phyloP scores from a whole-genome alignment of 2,113 vertebrate species.

The Megalops atlanticus region DNA sequence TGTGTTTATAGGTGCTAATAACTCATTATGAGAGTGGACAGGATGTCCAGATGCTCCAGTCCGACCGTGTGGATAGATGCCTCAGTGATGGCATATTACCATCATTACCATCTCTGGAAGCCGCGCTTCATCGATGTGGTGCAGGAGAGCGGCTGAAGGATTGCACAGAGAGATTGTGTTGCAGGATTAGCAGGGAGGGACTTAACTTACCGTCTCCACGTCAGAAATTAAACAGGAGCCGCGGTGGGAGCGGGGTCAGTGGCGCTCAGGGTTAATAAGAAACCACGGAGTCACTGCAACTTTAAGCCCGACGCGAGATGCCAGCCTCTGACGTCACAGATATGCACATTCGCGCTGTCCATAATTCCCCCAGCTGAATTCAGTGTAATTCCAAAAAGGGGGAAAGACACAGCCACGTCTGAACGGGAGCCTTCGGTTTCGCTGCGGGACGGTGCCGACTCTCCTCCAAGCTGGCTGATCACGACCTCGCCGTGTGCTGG shows the following conservation, averaged over 20 bases:
- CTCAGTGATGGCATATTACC: slow-evolving; percentile 46
- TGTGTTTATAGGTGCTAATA: neutral
- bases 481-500: slow-evolving; percentile 58
- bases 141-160: slow-evolving; percentile 47
- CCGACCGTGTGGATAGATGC: neutral
- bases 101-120: slow-evolving; percentile 52
- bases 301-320: slow-evolving; percentile 41
- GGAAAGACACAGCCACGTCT: slow-evolving; percentile 51
- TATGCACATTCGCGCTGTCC: slow-evolving; percentile 16
- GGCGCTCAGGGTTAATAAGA: slow-evolving; percentile 49
- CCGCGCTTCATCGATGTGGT: slow-evolving; percentile 52
- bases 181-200: slow-evolving; percentile 63
- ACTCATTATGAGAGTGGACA: neutral
- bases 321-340: slow-evolving; percentile 30
- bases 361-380: slow-evolving; percentile 47
- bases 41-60: neutral
- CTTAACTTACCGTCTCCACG: slow-evolving; percentile 49
- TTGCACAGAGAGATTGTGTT: slow-evolving; percentile 63
- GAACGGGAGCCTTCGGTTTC: slow-evolving; percentile 4
- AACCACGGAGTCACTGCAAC: slow-evolving; percentile 30
- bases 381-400: slow-evolving; percentile 45
- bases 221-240: slow-evolving; percentile 53
- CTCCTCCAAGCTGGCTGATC: slow-evolving; percentile 65
- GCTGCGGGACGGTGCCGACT: slow-evolving; percentile 17
- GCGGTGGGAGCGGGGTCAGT: slow-evolving; percentile 30